A percentile compares a stretch with the other conserved stretches of the same genome.
These are phyloP conservation scores for Prosopocoilus inquinatus DNA, from an alignment of 2,888 invertebrate genomes.

Conservation along the genomic window DNA sequence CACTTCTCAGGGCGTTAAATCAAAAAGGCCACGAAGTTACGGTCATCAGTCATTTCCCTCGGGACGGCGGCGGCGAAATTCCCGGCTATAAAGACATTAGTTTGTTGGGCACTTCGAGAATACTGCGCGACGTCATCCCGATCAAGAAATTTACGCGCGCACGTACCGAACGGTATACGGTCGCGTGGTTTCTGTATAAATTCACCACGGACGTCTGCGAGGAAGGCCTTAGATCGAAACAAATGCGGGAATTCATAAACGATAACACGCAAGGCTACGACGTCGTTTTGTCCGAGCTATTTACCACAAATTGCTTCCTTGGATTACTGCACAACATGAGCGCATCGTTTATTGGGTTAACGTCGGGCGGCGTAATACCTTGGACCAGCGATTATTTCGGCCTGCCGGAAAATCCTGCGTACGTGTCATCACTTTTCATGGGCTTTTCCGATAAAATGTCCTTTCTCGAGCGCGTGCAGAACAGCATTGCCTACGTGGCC, in stretches of 20 bases:
- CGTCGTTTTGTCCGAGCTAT: constrained; percentile 65
- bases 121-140: not conserved
- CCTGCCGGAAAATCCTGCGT: constrained; percentile 52
- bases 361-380: constrained; percentile 54
- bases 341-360: constrained; percentile 57
- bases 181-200: not conserved
- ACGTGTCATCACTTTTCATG: constrained; percentile 53
- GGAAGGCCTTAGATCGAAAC: constrained; percentile 22
- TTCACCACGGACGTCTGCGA: constrained; percentile 8
- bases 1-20: constrained; percentile 56
- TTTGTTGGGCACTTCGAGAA: constrained; percentile 35
- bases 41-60: constrained; percentile 65
- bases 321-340: constrained; percentile 61
- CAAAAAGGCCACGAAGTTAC: constrained; percentile 64
- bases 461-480: constrained; percentile 48
- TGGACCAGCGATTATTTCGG: constrained; percentile 53
- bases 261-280: constrained; percentile 57
- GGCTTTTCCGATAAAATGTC: constrained; percentile 39
- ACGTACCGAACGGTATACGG: not conserved
- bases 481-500: constrained; percentile 39
- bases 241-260: constrained; percentile 39
- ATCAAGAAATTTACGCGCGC: not conserved
- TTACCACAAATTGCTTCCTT: constrained; percentile 68
- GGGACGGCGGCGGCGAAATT: constrained; percentile 47
- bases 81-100: constrained; percentile 61